Evolutionary conservation across 2,797 vertebrate genomes (phyloP), one percentile per base, ranked within the genome.

Genomic region (Muscicapa comitata): DNA sequence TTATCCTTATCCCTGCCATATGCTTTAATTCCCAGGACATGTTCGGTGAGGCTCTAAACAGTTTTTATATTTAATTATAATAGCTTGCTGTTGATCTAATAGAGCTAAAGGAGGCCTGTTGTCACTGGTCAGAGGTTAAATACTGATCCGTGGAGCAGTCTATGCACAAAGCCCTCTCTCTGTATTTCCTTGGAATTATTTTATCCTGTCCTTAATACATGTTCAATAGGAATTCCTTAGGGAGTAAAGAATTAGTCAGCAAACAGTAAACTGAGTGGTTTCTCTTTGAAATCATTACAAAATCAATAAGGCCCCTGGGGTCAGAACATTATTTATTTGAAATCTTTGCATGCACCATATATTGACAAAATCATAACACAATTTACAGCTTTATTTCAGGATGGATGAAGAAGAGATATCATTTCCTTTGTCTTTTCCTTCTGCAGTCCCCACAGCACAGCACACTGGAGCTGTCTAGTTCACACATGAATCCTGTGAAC

Each of bases 1-100:
- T 98, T 96, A 77, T 90, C 94, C 96, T 94, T 97, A 96, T 97
- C 90, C 96, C 65, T 96, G 91, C 97, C 98, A 98, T 98, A 98
- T 98, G 98, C 95, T 97, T 97, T 97, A 97, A 98, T 98, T 97
- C 98, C 97, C 97, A 98, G 95, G 95, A 97, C 94, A 97, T 97
- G 90, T 90, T 97, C 8, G 57, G 95, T 86, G 95, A 96, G 86
- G 86, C 94, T 97, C 96, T 96, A 96, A 98, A 97, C 95, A 97
- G 94, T 85, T 97, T 97, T 97, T 96, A 97, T 95, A 97, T 98
- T 98, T 97, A 98, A 98, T 98, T 97, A 97, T 97, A 94, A 95
- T 95, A 95, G 96, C 96, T 97, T 95, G 95, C 85, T 96, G 95
- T 97, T 95, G 95, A 96, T 84, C 94, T 97, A 97, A 94, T 70